A percentile compares a stretch with the other conserved stretches of the same genome.
Conservation (phyloP, 2,888 invertebrate genomes). For the Cephonodes hylas region DNA sequence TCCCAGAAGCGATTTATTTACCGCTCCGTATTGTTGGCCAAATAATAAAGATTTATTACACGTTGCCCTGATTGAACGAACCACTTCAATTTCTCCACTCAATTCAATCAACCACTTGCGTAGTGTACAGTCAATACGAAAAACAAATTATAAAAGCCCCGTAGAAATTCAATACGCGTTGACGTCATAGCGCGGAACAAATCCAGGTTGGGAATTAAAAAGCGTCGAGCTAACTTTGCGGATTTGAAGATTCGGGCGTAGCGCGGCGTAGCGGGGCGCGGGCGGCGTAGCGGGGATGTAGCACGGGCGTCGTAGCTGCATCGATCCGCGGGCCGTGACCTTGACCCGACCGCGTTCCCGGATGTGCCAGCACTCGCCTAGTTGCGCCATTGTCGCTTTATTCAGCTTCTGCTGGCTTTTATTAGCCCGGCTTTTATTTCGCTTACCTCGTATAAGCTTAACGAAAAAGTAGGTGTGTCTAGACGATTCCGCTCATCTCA, state of each 20-base stretch:
- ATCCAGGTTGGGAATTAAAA: conserved; percentile 39
- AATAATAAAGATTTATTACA: conserved; percentile 17
- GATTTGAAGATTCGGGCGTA: conserved; percentile 44
- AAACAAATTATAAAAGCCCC: conserved; percentile 27
- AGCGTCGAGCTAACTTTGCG: conserved; percentile 30
- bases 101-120: conserved; percentile 31
- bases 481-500: conserved; percentile 33
- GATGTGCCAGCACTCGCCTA: conserved; percentile 67
- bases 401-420: conserved; percentile 63
- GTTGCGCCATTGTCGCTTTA: conserved; percentile 71
- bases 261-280: conserved; percentile 38
- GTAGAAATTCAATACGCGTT: conserved; percentile 15
- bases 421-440: conserved; percentile 63
- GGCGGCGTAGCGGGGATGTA: conserved; percentile 47
- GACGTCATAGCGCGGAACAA: conserved; percentile 23
- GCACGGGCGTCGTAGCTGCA: conserved; percentile 78
- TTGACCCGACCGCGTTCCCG: conserved; percentile 83
- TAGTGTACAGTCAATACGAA: conserved; percentile 23
- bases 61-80: conserved; percentile 12
- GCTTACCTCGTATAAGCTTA: conserved; percentile 38
- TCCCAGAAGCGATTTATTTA: conserved; percentile 1
- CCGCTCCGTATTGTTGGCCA: conserved; percentile 5
- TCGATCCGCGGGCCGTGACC: conserved; percentile 84
- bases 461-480: conserved; percentile 37
- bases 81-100: conserved; percentile 26